phyloP scores from a whole-genome alignment of 2,113 vertebrate species.

The Anolis carolinensis region DNA sequence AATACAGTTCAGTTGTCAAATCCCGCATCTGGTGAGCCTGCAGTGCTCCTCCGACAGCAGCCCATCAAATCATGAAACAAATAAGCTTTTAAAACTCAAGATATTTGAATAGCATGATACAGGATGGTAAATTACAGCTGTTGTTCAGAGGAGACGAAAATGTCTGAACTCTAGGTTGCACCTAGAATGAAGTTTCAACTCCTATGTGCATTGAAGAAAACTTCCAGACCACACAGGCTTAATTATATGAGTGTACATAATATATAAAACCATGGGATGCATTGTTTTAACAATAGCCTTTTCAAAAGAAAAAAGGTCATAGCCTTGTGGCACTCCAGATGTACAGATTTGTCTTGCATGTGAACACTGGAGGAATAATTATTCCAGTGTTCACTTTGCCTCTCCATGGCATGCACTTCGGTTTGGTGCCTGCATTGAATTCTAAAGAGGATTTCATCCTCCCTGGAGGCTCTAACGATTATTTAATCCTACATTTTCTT shows the following conservation, averaged over 20 bases:
- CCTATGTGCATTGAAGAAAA: background rate
- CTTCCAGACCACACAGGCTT: background rate
- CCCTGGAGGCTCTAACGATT: background rate
- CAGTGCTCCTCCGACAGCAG: background rate
- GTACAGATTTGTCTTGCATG: background rate
- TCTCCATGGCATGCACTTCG: background rate
- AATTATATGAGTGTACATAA: background rate
- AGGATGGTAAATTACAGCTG: background rate
- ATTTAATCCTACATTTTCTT: conserved; percentile 14
- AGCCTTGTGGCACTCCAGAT: background rate
- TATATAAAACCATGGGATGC: background rate
- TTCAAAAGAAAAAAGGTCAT: background rate
- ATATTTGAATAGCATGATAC: background rate
- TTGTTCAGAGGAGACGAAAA: background rate
- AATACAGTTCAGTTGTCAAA: background rate
- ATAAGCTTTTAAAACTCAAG: background rate
- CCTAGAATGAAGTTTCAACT: background rate
- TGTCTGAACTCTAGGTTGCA: background rate
- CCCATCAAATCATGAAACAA: background rate
- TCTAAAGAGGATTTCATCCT: background rate
- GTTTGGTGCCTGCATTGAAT: background rate
- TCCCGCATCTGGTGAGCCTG: background rate
- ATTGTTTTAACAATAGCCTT: background rate
- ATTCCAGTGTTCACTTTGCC: background rate
- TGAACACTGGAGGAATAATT: background rate